Percentiles rank a stretch among this genome's conserved stretches.
Evolutionary conservation across 1,140 invertebrate species (phyloP).

Genomic region (Lucilia sericata): DNA sequence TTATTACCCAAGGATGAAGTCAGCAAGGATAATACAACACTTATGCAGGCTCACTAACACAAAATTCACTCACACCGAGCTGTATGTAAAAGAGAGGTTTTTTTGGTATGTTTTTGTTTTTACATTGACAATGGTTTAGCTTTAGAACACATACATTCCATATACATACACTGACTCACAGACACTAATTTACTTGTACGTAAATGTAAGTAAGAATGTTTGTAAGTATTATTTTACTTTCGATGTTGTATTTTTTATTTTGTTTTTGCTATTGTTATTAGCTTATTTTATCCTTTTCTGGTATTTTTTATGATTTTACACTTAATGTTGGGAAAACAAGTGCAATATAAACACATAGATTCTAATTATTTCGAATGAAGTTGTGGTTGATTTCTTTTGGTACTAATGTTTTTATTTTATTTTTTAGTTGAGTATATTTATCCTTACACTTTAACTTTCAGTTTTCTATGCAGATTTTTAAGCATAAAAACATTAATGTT

Average conservation of each 20-base stretch:
- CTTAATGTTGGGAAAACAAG: not conserved
- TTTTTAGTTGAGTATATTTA: too few species aligned
- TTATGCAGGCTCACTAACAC: not conserved
- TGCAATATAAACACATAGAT: not conserved
- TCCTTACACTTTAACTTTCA: not conserved
- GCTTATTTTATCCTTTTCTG: not conserved
- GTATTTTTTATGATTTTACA: not conserved
- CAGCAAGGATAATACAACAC: conserved; percentile 16
- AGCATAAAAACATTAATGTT: not conserved
- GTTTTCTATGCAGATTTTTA: not conserved
- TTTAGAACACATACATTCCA: too few species aligned
- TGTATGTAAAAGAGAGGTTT: not conserved
- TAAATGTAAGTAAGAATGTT: not conserved
- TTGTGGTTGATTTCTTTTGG: too few species aligned
- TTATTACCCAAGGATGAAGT: conserved; percentile 36
- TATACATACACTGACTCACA: not conserved
- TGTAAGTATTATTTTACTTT: not conserved
- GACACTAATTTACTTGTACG: not conserved
- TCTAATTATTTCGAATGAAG: not conserved
- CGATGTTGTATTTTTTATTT: too few species aligned
- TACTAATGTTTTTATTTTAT: too few species aligned
- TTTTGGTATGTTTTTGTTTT: not conserved
- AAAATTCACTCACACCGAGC: not conserved
- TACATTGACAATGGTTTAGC: not conserved
- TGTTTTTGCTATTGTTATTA: conserved; percentile 20